These are phyloP conservation scores for Orientallactaga bullata DNA, from an alignment of 2,113 vertebrate genomes.

Conservation along the genomic window DNA sequence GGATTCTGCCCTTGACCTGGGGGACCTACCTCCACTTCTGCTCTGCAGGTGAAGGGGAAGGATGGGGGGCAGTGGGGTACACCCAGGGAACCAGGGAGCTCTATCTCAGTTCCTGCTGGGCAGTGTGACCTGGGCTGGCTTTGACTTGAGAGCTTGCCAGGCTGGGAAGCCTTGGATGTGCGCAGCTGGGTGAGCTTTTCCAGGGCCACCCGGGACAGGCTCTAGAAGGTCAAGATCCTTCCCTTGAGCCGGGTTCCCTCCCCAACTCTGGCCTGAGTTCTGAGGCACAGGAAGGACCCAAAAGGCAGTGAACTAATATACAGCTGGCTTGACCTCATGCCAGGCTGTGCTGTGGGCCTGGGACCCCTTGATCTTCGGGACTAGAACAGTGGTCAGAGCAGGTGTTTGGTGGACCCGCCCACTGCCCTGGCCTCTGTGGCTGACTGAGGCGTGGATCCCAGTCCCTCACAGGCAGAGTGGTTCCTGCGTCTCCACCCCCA, in stretches of 20 bases:
- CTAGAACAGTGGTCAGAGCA: not conserved
- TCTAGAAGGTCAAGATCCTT: not conserved
- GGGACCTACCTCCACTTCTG: not conserved
- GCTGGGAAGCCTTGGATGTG: not conserved
- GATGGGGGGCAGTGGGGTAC: not conserved
- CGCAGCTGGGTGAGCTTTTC: not conserved
- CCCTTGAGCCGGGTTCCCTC: not conserved
- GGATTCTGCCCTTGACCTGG: too few species aligned
- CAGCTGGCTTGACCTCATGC: not conserved
- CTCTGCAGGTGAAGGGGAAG: not conserved
- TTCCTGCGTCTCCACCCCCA: slow-evolving; percentile 9
- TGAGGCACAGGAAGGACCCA: not conserved
- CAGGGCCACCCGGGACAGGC: not conserved
- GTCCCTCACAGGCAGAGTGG: slow-evolving; percentile 2
- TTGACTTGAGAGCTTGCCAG: not conserved
- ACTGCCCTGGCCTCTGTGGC: not conserved
- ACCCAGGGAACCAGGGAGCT: not conserved
- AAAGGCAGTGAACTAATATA: not conserved
- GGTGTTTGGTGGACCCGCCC: not conserved
- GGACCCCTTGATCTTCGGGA: not conserved
- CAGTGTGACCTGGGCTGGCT: not conserved
- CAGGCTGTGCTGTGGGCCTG: not conserved
- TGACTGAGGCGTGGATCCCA: not conserved
- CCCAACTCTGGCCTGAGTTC: not conserved
- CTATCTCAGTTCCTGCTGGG: not conserved